phyloP scores from a whole-genome alignment of 2,888 invertebrate genomes.

The Tipula lateralis region DNA sequence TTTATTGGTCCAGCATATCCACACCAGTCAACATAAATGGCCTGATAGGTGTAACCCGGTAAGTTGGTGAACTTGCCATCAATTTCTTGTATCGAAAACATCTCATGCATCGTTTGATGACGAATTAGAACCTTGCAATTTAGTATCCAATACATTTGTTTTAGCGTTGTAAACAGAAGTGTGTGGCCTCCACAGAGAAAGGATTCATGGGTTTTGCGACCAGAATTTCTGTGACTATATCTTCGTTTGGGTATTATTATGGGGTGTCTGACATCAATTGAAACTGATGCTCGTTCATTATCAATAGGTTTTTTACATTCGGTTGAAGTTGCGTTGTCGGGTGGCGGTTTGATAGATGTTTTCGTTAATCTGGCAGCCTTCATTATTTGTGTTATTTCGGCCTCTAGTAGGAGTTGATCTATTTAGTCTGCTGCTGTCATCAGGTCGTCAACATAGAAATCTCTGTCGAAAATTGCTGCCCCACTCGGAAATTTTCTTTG shows the following conservation, averaged over 20 bases:
- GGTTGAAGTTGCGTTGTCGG: not conserved
- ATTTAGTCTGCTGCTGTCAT: no score
- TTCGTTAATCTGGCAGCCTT: no score
- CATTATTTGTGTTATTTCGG: no score
- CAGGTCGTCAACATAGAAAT: no score
- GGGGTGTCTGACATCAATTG: not conserved
- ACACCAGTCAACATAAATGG: not conserved
- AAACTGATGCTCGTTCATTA: not conserved
- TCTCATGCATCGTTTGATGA: not conserved
- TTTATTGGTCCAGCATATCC: not conserved
- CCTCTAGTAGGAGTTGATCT: no score
- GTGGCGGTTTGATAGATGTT: not conserved
- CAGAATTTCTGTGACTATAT: not conserved
- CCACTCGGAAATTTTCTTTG: no score
- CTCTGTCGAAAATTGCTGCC: no score
- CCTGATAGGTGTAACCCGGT: not conserved
- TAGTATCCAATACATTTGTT: not conserved
- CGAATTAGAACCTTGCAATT: not conserved
- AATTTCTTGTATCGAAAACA: not conserved
- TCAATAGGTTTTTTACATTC: not conserved
- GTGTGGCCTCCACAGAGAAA: not conserved
- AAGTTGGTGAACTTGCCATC: not conserved
- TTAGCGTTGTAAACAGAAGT: not conserved
- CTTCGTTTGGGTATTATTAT: not conserved
- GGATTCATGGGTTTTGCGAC: no score